Percentiles rank a stretch among this genome's conserved stretches.
These are phyloP conservation scores for Lampris incognitus DNA, from an alignment of 2,113 vertebrate genomes.

Conservation along the genomic window DNA sequence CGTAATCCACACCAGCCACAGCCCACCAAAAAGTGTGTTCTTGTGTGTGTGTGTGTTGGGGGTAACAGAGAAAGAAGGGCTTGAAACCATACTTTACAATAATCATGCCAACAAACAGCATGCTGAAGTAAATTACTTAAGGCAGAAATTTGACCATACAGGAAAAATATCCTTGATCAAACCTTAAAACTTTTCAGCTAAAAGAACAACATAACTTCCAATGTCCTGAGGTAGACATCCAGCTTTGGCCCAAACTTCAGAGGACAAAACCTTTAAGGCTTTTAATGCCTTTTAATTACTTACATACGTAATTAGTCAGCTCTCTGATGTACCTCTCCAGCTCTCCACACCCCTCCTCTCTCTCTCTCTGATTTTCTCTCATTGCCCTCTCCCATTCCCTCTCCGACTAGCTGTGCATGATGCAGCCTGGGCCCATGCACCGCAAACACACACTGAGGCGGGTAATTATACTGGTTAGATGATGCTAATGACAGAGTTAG, in stretches of 20 bases:
- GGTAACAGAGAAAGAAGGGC: no score
- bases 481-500: constrained; percentile 75
- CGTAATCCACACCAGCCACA: constrained; percentile 1
- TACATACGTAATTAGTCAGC: constrained; percentile 63
- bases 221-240: constrained; percentile 7
- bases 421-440: constrained; percentile 55
- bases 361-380: not conserved
- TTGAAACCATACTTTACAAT: no score
- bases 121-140: no score
- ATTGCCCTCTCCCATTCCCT: constrained; percentile 23
- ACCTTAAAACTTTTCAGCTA: not conserved
- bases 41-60: no score
- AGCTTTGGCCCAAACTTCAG: constrained; percentile 44
- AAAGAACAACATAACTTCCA: not conserved
- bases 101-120: no score
- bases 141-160: no score
- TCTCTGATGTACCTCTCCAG: constrained; percentile 41
- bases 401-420: constrained; percentile 46
- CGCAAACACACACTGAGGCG: constrained; percentile 65
- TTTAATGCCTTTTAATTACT: constrained; percentile 70
- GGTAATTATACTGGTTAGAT: constrained; percentile 71
- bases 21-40: not conserved
- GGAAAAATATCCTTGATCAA: not conserved
- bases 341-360: constrained; percentile 1
- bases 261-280: constrained; percentile 38